These are phyloP conservation scores for Drosophila setifemur DNA, from an alignment of 1,140 invertebrate genomes.

Conservation along the genomic window DNA sequence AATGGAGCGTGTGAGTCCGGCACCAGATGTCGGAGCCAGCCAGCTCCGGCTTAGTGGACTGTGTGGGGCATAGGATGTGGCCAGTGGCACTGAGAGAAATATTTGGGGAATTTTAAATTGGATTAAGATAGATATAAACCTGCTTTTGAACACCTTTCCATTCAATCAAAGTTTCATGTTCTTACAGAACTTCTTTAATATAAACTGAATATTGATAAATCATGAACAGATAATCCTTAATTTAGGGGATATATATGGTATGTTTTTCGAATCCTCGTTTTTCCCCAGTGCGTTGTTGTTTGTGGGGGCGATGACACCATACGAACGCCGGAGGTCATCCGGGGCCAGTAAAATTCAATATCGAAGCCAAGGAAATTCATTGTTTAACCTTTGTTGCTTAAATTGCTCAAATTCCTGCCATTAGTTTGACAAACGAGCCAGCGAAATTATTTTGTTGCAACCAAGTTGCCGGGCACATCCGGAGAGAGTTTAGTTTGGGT, in stretches of 20 bases:
- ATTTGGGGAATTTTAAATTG: no score
- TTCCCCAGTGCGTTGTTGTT: not conserved
- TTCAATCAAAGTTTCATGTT: no score
- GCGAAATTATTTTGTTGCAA: slow-evolving; percentile 75
- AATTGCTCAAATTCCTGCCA: slow-evolving; percentile 78
- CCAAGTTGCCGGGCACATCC: slow-evolving; percentile 35
- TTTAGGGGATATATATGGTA: no score
- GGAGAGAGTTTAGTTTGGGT: no score
- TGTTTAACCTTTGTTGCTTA: slow-evolving; percentile 80
- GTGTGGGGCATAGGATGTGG: slow-evolving; percentile 9
- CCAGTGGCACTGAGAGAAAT: not conserved
- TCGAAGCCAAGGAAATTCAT: slow-evolving; percentile 68
- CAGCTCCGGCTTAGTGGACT: slow-evolving; percentile 63
- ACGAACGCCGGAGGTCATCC: slow-evolving; percentile 13
- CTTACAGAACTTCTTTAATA: no score
- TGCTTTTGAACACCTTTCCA: no score
- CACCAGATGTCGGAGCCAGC: slow-evolving; percentile 48
- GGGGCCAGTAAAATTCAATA: slow-evolving; percentile 69
- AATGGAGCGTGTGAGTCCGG: slow-evolving; percentile 72
- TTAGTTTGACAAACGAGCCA: slow-evolving; percentile 79
- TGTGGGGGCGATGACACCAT: slow-evolving; percentile 41
- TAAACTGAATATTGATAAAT: no score
- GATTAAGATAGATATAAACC: no score
- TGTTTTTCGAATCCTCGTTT: not conserved
- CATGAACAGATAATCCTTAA: no score